A percentile compares a stretch with the other conserved stretches of the same genome.
phyloP scores from a whole-genome alignment of 2,888 invertebrate genomes.

The Xanthia icteritia region DNA sequence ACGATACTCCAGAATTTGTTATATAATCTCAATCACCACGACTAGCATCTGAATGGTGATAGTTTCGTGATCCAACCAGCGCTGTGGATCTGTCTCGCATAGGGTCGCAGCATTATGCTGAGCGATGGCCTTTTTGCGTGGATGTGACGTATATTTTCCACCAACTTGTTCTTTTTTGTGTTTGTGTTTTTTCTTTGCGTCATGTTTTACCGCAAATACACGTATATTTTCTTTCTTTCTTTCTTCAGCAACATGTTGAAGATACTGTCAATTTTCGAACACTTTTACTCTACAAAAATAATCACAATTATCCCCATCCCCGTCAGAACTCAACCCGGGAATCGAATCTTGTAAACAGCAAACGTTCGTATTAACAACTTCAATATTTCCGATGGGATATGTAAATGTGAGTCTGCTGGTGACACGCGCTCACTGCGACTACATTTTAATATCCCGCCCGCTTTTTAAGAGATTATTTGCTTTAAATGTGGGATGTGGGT shows the following conservation, averaged over 20 bases:
- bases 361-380: slow-evolving; percentile 61
- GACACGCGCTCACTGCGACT: slow-evolving; percentile 51
- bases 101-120: too few species aligned
- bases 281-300: neutral
- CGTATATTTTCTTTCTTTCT: too few species aligned
- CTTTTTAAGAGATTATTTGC: slow-evolving; percentile 60
- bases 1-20: neutral
- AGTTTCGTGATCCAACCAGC: neutral
- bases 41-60: neutral
- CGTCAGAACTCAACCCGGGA: slow-evolving; percentile 22
- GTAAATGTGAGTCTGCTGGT: slow-evolving; percentile 61
- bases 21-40: neutral
- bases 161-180: too few species aligned
- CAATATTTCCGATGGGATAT: slow-evolving; percentile 64
- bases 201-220: too few species aligned
- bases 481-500: slow-evolving; percentile 35
- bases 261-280: neutral
- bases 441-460: slow-evolving; percentile 61
- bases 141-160: too few species aligned
- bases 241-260: too few species aligned
- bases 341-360: slow-evolving; percentile 53
- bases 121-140: too few species aligned
- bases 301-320: neutral
- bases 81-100: too few species aligned
- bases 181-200: too few species aligned